Conservation (phyloP, 2,888 invertebrate genomes). For the Carabus problematicus region DNA sequence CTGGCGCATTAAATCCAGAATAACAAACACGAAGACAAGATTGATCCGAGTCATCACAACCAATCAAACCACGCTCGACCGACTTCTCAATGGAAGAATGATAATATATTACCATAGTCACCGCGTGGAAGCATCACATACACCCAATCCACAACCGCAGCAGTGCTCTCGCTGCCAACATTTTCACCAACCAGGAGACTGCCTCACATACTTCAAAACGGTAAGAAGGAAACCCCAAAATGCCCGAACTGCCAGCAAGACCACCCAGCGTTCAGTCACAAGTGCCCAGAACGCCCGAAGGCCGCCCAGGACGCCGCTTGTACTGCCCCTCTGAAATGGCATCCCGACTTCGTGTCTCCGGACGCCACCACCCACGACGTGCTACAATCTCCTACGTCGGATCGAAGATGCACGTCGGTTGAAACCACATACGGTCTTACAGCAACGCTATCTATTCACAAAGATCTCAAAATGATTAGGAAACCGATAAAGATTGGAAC, state of each 20-base stretch:
- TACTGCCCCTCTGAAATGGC: background rate
- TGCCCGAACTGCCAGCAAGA: slow-evolving; percentile 4
- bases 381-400: background rate
- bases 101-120: too few species aligned
- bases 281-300: background rate
- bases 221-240: too few species aligned
- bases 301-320: background rate
- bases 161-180: slow-evolving; percentile 1
- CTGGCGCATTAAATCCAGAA: background rate
- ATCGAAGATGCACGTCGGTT: background rate
- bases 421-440: too few species aligned
- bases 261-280: background rate
- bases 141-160: slow-evolving; percentile 11
- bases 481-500: slow-evolving; percentile 2
- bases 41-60: too few species aligned
- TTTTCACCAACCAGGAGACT: slow-evolving; percentile 5
- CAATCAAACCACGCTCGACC: too few species aligned
- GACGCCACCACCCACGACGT: too few species aligned
- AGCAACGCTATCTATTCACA: too few species aligned
- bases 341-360: too few species aligned
- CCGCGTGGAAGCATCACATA: background rate
- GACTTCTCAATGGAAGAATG: too few species aligned
- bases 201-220: background rate
- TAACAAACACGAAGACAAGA: background rate
- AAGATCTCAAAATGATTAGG: too few species aligned